Evolutionary conservation across 2,113 vertebrate genomes (phyloP), one percentile per base, ranked within the genome.

Genomic region (Mustelus asterias): DNA sequence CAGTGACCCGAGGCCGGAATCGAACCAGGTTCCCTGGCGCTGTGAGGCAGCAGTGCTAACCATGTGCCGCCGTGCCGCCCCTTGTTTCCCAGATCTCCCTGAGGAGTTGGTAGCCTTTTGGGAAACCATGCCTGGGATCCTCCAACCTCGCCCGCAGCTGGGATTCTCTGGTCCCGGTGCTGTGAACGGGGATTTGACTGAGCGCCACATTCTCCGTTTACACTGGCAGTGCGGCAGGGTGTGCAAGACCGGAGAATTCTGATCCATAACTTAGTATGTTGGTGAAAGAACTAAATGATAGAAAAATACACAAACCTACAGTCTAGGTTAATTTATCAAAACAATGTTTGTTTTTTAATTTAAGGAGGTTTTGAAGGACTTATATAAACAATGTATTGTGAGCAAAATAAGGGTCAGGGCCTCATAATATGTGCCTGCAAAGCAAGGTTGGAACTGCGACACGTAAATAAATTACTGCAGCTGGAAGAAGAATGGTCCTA

Each of bases 381-480:
- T 63, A 6, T 22, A n/a, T 20, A 92, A 83, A 63, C 58, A 92
- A 63, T 65, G 29, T 5, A 83, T 37, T 41, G 78, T 37, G 14
- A 37, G 41, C 89, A 92, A 63, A 33, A 92, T 65, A 92, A 63
- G 89, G n/a, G 88, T 90, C 26, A 90, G 54, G 11, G 54, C 22
- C 86, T 89, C 0, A 60, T 60, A 90, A 90, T 63, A 90, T 37
- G 20, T 65, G 89, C 29, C 26, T 92, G 58, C 29, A 37, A 63
- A 65, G 58, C 58, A 65, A 92, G 29, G 33, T n/a, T 65, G 89
- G 33, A 65, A 92, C 33, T 20, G 58, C 20, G 89, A 63, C 89
- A 92, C 20, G 16, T 58, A 92, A 92, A 92, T 18, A 92, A 92
- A 65, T 92, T 65, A 92, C 88, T 90, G 58, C 29, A 63, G 88